Conservation (phyloP, 2,113 vertebrate genomes). For the Gopherus evgoodei region DNA sequence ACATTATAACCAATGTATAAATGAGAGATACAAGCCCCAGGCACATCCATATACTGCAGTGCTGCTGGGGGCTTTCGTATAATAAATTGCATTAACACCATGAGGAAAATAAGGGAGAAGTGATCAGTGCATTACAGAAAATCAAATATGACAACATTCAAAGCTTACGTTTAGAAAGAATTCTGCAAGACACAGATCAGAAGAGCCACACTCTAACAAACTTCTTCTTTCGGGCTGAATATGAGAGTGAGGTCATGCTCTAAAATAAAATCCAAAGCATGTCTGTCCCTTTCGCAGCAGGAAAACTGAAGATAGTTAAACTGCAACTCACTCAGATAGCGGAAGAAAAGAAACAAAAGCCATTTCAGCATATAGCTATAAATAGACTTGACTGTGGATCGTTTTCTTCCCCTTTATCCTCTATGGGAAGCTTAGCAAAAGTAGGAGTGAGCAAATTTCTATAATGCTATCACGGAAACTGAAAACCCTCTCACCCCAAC, state of each 20-base stretch:
- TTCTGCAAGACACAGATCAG: not conserved
- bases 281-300: not conserved
- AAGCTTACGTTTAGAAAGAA: not conserved
- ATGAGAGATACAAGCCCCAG: conserved; percentile 23
- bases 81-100: conserved; percentile 35
- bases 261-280: not conserved
- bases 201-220: not conserved
- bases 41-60: conserved; percentile 33
- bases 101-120: not conserved
- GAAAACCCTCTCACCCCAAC: not conserved
- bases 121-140: conserved; percentile 39
- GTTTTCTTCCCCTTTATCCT: not conserved
- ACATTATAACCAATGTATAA: conserved; percentile 35
- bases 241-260: not conserved
- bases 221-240: not conserved
- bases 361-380: not conserved
- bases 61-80: not conserved
- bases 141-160: not conserved
- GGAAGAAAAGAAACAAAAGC: not conserved
- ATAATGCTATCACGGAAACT: conserved; percentile 12
- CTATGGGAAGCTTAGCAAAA: not conserved
- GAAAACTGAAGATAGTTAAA: not conserved
- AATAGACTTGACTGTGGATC: not conserved
- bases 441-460: not conserved
- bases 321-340: not conserved